phyloP scores from a whole-genome alignment of 2,888 invertebrate genomes.

The Philhelius pedissequus region DNA sequence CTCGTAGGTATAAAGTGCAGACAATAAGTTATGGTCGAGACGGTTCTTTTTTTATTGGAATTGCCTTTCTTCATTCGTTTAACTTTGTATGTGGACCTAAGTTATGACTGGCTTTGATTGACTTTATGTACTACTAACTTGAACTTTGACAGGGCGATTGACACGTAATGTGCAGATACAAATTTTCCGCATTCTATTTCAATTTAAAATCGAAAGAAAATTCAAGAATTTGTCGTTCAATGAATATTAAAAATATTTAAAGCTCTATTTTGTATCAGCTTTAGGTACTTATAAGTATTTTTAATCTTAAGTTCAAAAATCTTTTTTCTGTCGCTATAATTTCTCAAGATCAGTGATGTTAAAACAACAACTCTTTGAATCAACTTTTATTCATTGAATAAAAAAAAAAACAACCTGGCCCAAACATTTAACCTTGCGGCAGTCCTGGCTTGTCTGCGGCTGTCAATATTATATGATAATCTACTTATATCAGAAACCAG shows the following conservation, averaged over 20 bases:
- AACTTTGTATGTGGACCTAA: background rate
- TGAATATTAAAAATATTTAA: too few species aligned
- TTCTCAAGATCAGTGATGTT: background rate
- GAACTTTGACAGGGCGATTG: too few species aligned
- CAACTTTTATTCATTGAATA: background rate
- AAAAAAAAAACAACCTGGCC: background rate
- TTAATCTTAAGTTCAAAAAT: background rate
- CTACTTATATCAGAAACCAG: background rate
- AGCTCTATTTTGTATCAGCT: too few species aligned
- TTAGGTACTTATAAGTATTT: background rate
- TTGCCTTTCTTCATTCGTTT: conserved; percentile 1
- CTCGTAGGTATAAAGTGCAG: conserved; percentile 43
- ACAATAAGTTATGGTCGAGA: conserved; percentile 26
- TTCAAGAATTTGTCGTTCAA: too few species aligned
- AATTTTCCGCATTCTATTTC: too few species aligned
- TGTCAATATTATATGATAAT: conserved; percentile 4
- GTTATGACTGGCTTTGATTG: conserved; percentile 45
- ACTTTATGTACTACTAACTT: conserved; percentile 35
- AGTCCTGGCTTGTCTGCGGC: background rate
- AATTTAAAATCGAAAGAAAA: too few species aligned
- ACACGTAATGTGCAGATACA: too few species aligned
- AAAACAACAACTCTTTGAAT: too few species aligned
- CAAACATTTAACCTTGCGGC: conserved; percentile 15
- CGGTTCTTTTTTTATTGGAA: background rate
- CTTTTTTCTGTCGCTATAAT: background rate